Percentiles rank a stretch among this genome's conserved stretches.
phyloP scores from a whole-genome alignment of 2,888 invertebrate genomes.

The Rhamnusium bicolor region DNA sequence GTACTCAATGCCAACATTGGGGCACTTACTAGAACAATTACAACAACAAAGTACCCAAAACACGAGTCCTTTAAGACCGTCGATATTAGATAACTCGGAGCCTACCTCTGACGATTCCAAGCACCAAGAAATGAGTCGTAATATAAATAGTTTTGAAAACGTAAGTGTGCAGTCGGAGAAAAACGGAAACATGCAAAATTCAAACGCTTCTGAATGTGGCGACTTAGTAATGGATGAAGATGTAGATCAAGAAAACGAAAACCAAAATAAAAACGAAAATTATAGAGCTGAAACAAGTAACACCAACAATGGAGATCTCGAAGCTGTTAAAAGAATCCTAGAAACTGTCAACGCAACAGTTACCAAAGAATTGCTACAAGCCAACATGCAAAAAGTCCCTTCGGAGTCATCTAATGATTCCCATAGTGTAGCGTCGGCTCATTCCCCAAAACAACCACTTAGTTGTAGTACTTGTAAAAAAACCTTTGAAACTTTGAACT shows the following conservation, averaged over 20 bases:
- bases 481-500: slow-evolving; percentile 75
- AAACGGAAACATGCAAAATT: slow-evolving; percentile 71
- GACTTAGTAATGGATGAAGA: slow-evolving; percentile 83
- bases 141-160: slow-evolving; percentile 43
- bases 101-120: slow-evolving; percentile 71
- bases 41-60: slow-evolving; percentile 72
- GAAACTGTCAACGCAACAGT: slow-evolving; percentile 85
- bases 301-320: slow-evolving; percentile 73
- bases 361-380: slow-evolving; percentile 82
- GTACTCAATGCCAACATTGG: slow-evolving; percentile 76
- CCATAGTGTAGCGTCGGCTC: slow-evolving; percentile 65
- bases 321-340: slow-evolving; percentile 81
- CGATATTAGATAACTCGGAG: slow-evolving; percentile 65
- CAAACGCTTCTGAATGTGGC: slow-evolving; percentile 67
- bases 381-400: slow-evolving; percentile 79
- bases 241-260: slow-evolving; percentile 72
- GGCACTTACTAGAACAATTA: slow-evolving; percentile 80
- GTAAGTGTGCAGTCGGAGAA: slow-evolving; percentile 62
- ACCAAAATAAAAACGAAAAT: slow-evolving; percentile 68
- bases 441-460: slow-evolving; percentile 68
- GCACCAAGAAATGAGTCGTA: slow-evolving; percentile 69
- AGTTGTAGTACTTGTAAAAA: slow-evolving; percentile 77
- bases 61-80: slow-evolving; percentile 73
- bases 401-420: slow-evolving; percentile 73
- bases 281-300: slow-evolving; percentile 57